Percentiles rank a stretch among this genome's conserved stretches.
phyloP scores from a whole-genome alignment of 1,140 invertebrate species.

The Sycobia sp. region DNA sequence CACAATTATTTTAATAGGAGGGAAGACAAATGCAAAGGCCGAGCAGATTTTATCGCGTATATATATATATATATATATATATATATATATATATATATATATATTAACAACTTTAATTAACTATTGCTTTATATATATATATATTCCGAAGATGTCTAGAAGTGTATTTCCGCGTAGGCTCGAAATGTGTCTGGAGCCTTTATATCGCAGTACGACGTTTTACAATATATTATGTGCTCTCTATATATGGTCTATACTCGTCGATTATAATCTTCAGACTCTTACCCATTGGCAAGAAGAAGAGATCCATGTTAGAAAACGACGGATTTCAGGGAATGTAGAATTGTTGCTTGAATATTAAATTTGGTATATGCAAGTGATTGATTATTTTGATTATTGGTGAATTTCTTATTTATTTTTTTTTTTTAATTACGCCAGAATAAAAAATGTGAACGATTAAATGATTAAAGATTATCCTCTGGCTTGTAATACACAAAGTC shows the following conservation, averaged over 20 bases:
- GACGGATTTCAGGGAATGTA: slow-evolving; percentile 2
- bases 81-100: too few relatives aligned
- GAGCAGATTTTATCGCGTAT: slow-evolving; percentile 7
- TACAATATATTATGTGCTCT: background rate
- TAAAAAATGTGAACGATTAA: too few relatives aligned
- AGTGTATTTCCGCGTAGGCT: background rate
- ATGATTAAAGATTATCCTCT: too few relatives aligned
- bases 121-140: background rate
- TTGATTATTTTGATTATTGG: too few relatives aligned
- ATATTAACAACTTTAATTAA: too few relatives aligned
- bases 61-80: too few relatives aligned
- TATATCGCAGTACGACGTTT: background rate
- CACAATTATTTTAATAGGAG: slow-evolving; percentile 18
- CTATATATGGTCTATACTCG: background rate
- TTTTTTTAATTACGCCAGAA: too few relatives aligned
- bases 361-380: too few relatives aligned
- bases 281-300: slow-evolving; percentile 3
- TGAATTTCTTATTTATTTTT: too few relatives aligned
- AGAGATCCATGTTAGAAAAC: slow-evolving; percentile 8
- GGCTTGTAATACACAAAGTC: too few relatives aligned
- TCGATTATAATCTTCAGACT: slow-evolving; percentile 2
- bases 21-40: slow-evolving; percentile 32
- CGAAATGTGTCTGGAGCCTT: background rate
- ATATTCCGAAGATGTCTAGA: background rate
- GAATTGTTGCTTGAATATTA: background rate